Evolutionary conservation across 2,888 invertebrate genomes (phyloP).

Genomic region (Slavum lentiscoides): DNA sequence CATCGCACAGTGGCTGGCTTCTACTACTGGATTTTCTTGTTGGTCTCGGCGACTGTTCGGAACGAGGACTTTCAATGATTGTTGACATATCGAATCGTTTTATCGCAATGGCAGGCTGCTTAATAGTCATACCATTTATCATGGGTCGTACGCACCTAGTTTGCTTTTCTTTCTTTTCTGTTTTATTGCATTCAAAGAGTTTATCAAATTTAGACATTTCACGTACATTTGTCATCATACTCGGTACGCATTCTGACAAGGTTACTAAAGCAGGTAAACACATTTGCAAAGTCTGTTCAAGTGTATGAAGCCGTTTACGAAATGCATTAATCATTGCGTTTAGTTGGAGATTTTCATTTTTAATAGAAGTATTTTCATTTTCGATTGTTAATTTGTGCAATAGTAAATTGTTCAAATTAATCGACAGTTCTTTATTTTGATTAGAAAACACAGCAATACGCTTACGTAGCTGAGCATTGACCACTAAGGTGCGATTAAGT

Average conservation of each 20-base stretch:
- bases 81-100: constrained; percentile 12
- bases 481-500: not conserved
- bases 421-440: constrained; percentile 34
- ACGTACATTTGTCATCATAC: constrained; percentile 19
- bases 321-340: not conserved
- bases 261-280: constrained; percentile 42
- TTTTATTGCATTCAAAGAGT: not conserved
- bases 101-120: not conserved
- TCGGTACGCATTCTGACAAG: constrained; percentile 24
- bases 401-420: constrained; percentile 12
- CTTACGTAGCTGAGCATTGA: not conserved
- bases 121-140: constrained; percentile 4
- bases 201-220: constrained; percentile 2
- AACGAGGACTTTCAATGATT: constrained; percentile 27
- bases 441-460: not conserved
- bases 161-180: constrained; percentile 6
- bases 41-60: constrained; percentile 13
- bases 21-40: not conserved
- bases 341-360: constrained; percentile 24
- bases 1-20: not conserved
- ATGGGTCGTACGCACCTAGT: constrained; percentile 15
- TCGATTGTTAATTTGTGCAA: constrained; percentile 2
- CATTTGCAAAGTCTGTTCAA: constrained; percentile 26
- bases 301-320: not conserved
- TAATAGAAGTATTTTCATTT: constrained; percentile 19